Evolutionary conservation across 2,888 invertebrate species (phyloP).

Genomic region (Pachymerium ferrugineum): DNA sequence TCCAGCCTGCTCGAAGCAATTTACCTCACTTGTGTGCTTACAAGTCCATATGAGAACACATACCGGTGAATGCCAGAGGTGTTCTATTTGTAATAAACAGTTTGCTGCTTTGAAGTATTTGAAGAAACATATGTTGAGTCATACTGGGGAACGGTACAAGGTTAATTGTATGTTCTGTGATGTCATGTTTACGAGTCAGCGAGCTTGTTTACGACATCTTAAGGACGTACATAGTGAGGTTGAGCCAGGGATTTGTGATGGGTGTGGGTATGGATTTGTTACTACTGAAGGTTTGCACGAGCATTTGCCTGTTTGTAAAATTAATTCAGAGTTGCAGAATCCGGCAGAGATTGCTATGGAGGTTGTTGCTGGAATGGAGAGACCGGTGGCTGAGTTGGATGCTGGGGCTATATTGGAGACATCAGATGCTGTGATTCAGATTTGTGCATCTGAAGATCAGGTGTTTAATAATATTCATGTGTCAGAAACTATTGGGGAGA

Average conservation of each 20-base stretch:
- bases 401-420: neutral
- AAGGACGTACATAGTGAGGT: neutral
- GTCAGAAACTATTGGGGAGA: neutral
- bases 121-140: neutral
- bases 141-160: neutral
- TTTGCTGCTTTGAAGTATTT: neutral
- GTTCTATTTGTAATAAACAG: neutral
- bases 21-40: slow-evolving; percentile 3
- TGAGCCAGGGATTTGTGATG: neutral
- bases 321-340: neutral
- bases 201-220: neutral
- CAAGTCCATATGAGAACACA: slow-evolving; percentile 21
- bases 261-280: neutral
- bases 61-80: slow-evolving; percentile 6
- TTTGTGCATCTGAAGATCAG: neutral
- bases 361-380: neutral
- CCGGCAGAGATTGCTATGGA: neutral
- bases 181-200: neutral
- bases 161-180: neutral
- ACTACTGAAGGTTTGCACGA: neutral
- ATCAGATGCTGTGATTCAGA: neutral
- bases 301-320: neutral
- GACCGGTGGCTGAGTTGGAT: neutral
- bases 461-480: neutral
- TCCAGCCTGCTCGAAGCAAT: slow-evolving; percentile 1